These are phyloP conservation scores for Neolamprologus brichardi DNA, from an alignment of 2,113 vertebrate genomes.

Conservation along the genomic window DNA sequence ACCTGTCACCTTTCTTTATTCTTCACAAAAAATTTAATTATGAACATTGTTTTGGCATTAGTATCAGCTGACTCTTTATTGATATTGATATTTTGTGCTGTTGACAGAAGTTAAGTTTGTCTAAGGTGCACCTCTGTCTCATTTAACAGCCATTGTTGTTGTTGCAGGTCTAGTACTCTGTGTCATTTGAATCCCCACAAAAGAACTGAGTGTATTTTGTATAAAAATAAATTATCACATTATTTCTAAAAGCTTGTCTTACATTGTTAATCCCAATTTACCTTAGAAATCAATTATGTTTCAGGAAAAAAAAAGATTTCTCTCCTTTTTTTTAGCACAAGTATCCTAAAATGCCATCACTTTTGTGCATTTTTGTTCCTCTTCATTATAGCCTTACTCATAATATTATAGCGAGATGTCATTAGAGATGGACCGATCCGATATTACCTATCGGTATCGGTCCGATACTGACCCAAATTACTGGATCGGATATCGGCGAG, in stretches of 20 bases:
- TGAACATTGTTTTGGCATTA: background rate
- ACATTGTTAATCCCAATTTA: background rate
- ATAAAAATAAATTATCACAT: background rate
- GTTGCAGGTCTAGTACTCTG: background rate
- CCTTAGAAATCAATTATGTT: background rate
- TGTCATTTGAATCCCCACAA: background rate
- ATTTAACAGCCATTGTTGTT: background rate
- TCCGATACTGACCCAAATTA: no score
- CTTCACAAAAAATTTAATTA: background rate
- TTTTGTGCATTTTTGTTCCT: background rate
- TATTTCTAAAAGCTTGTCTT: background rate
- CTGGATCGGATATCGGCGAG: no score
- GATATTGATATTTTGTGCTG: background rate
- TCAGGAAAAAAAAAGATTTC: background rate
- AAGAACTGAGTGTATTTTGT: background rate
- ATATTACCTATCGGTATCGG: no score
- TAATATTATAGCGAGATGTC: background rate
- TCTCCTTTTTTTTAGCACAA: background rate
- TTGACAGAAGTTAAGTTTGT: background rate
- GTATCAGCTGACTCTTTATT: accelerated
- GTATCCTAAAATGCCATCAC: background rate
- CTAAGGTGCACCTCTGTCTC: background rate
- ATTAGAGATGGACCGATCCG: no score
- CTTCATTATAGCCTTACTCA: background rate
- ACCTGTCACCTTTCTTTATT: background rate